Conservation (phyloP, 2,797 vertebrate genomes). For the Adrianichthys oophorus region DNA sequence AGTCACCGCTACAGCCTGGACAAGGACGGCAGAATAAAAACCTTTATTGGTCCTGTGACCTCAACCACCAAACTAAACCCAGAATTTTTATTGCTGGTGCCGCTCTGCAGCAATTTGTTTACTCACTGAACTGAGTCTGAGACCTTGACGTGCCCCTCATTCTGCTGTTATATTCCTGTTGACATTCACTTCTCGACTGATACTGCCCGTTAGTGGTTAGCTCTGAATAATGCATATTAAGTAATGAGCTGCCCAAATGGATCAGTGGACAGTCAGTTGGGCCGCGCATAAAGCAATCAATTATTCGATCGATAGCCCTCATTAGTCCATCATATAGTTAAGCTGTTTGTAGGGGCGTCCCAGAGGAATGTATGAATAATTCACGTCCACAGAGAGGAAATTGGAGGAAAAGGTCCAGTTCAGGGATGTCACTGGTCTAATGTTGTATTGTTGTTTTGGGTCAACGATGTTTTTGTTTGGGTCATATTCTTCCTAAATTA, state of each 20-base stretch:
- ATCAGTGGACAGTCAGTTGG: constrained; percentile 77
- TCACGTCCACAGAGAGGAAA: constrained; percentile 55
- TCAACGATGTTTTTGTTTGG: too few species aligned
- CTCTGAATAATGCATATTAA: constrained; percentile 81
- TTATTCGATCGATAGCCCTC: constrained; percentile 81
- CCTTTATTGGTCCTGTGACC: constrained; percentile 24
- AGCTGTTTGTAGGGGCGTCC: constrained; percentile 61
- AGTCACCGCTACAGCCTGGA: constrained; percentile 20
- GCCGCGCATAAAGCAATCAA: constrained; percentile 81
- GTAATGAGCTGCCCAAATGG: constrained; percentile 79
- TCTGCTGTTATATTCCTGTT: constrained; percentile 55
- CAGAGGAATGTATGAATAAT: constrained; percentile 70
- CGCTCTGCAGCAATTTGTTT: constrained; percentile 20
- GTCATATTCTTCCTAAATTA: too few species aligned
- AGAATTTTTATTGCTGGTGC: constrained; percentile 30
- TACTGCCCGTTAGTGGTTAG: constrained; percentile 55
- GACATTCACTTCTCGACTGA: constrained; percentile 55
- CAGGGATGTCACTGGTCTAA: constrained; percentile 27
- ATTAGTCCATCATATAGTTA: constrained; percentile 78
- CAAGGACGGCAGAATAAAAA: constrained; percentile 16
- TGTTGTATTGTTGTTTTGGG: constrained; percentile 20
- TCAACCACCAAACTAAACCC: constrained; percentile 33
- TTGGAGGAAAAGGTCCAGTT: constrained; percentile 34
- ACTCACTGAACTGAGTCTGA: constrained; percentile 32
- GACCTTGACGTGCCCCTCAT: constrained; percentile 33